A percentile compares a stretch with the other conserved stretches of the same genome.
phyloP scores from a whole-genome alignment of 2,888 invertebrate species.

The Beris chalybata region DNA sequence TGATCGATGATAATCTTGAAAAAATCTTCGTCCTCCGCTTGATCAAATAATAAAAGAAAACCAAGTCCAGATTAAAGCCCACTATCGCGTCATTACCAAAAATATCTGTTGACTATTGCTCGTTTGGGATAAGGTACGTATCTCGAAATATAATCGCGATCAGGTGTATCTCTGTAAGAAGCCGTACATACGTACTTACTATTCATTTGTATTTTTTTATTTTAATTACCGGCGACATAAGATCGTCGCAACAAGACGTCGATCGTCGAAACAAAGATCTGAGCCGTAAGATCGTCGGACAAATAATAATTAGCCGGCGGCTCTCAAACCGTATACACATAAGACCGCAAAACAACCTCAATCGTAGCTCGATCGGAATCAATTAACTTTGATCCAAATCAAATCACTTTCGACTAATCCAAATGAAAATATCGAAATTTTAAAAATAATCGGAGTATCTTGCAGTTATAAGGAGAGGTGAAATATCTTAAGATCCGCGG shows the following conservation, averaged over 20 bases:
- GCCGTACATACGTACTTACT: too few relatives aligned
- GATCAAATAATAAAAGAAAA: constrained; percentile 5
- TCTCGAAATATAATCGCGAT: too few relatives aligned
- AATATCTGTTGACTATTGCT: too few relatives aligned
- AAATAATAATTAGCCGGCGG: constrained; percentile 1
- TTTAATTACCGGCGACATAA: neutral
- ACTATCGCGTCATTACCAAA: constrained; percentile 2
- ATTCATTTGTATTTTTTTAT: too few relatives aligned
- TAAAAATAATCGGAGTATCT: neutral
- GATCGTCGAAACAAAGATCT: constrained; percentile 1
- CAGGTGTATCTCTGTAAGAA: too few relatives aligned
- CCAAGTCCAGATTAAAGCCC: constrained; percentile 15
- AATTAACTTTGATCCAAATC: constrained; percentile 39
- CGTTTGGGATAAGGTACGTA: too few relatives aligned
- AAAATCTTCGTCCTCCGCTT: constrained; percentile 1
- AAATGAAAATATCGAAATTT: constrained; percentile 18
- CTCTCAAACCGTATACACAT: constrained; percentile 8
- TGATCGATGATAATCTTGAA: constrained; percentile 10
- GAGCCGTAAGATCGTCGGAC: neutral
- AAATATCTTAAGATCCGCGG: constrained; percentile 10
- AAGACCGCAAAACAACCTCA: constrained; percentile 35
- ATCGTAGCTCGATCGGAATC: constrained; percentile 34
- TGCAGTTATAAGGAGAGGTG: too few relatives aligned
- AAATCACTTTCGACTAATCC: constrained; percentile 40
- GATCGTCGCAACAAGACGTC: neutral